Base-by-base conservation (phyloP, 2,797 vertebrate species). In the Gastrophryne carolinensis region DNA sequence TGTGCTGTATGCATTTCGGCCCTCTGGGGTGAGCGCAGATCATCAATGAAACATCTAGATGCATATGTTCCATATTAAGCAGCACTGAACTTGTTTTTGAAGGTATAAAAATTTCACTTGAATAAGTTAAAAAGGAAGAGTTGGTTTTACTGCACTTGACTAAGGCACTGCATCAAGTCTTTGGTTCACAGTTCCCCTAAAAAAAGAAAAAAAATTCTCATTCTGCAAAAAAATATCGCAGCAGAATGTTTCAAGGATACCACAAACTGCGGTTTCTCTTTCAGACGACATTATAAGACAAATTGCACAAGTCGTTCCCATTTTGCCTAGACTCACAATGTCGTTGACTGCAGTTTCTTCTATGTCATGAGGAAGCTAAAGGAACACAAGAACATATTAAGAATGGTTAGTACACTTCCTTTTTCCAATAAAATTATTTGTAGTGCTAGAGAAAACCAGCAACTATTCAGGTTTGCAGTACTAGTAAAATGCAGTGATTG, bases 291-390 rank as follows among this genome's bases (percentile, higher is more conserved):
- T 61, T 80, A 79, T 73, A 83, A 83, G 80, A 87, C 87, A 90
- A 85, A 85, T 89, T 89, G 86, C 86, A 87, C 24, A 82, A 89
- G 90, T 81, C 83, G 83, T 39, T 79, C 24, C 23, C 1, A 77
- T 71, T 21, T 79, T 52, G 71, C 79, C 79, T 81, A 73, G 15
- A 49, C 73, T 82, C 78, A 34, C 80, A 79, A 75, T 64, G 78
- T 71, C 68, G 61, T 39, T 41, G 76, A 68, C 30, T 81, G 57
- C 62, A 56, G 58, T 75, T 80, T 74, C 81, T 81, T 79, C 91
- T 92, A 98, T 87, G 87, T 94, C 90, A 98, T 93, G 62, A 98
- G 89, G 88, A 98, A 98, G 86, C 95, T 98, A 89, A 69, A 90
- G 86, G 11, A 32, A n/a, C n/a, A n/a, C n/a, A n/a, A n/a, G n/a